Conservation (phyloP, 2,113 vertebrate genomes). For the Chionis minor region DNA sequence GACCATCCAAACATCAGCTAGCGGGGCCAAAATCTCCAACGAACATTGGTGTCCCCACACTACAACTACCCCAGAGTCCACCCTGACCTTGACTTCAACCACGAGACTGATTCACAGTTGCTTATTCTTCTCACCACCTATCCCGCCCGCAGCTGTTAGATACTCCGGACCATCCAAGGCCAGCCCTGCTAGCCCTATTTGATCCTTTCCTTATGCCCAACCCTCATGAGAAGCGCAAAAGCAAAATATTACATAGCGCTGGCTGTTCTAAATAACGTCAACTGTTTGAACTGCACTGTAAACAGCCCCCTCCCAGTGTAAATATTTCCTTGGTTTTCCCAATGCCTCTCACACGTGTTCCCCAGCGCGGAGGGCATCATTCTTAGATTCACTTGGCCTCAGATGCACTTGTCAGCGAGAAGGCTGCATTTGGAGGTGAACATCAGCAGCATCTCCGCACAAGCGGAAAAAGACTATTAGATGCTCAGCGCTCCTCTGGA, state of each 20-base stretch:
- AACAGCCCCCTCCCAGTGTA: constrained; percentile 37
- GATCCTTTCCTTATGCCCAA: constrained; percentile 1
- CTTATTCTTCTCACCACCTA: background rate
- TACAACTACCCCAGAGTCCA: background rate
- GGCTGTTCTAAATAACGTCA: background rate
- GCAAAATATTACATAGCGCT: background rate
- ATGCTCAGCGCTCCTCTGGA: background rate
- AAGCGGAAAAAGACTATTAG: background rate
- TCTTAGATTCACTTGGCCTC: background rate
- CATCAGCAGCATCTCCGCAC: background rate
- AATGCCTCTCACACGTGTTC: background rate
- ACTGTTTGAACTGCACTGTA: background rate
- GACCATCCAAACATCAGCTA: background rate
- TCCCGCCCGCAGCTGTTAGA: constrained; percentile 7
- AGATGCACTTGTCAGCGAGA: background rate
- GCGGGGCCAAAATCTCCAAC: background rate
- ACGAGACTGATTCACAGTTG: background rate
- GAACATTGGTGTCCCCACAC: background rate
- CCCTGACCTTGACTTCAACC: constrained; percentile 6
- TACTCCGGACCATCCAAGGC: background rate
- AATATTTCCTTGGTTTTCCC: constrained; percentile 13
- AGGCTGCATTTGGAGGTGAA: background rate
- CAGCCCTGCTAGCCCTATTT: background rate
- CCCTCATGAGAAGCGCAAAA: background rate
- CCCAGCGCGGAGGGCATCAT: background rate